Evolutionary conservation across 2,888 invertebrate species (phyloP), one percentile per base, ranked within the genome.

Genomic region (Meloe dianella): DNA sequence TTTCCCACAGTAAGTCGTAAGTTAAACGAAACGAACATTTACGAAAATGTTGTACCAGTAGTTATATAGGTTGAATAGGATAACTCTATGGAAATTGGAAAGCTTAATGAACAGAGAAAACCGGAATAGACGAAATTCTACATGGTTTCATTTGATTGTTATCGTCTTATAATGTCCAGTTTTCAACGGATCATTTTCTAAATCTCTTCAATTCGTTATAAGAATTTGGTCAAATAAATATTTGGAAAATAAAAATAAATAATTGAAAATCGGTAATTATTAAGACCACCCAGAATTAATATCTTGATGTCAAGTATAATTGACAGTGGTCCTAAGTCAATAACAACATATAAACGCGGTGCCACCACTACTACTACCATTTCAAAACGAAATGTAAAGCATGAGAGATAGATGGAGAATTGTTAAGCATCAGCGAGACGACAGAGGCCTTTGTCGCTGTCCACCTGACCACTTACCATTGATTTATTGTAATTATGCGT

Each of bases 401-500:
- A n/a, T n/a, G 2, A 20, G 51, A 51, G 24, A 10, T 51, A 24
- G 22, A 51, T 51, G 24, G 22, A 22, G 51, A 22, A 47, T 30
- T 59, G 60, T 35, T 24, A 20, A 32, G 20, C n/a, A 24, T 20
- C 17, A 60, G 60, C 4, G 38, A 38, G 51, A 51, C 51, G 51
- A 51, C 51, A 24, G 4, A 22, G 51, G 17, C 63, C 63, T 65
- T 67, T 68, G 71, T 70, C 68, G 67, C 68, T 69, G 75, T 74
- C 74, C 74, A 74, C 73, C 72, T 75, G 76, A 71, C 76, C 75
- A 74, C 74, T 75, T 74, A 73, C 73, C 72, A 74, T 74, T 76
- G 75, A 76, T 76, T 76, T 76, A 76, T 75, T 74, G 71, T 76
- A 76, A 76, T 76, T 76, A 76, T 71, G 71, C 64, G 76, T 73